Base-by-base conservation (phyloP, 2,113 vertebrate species). In the Parus major region DNA sequence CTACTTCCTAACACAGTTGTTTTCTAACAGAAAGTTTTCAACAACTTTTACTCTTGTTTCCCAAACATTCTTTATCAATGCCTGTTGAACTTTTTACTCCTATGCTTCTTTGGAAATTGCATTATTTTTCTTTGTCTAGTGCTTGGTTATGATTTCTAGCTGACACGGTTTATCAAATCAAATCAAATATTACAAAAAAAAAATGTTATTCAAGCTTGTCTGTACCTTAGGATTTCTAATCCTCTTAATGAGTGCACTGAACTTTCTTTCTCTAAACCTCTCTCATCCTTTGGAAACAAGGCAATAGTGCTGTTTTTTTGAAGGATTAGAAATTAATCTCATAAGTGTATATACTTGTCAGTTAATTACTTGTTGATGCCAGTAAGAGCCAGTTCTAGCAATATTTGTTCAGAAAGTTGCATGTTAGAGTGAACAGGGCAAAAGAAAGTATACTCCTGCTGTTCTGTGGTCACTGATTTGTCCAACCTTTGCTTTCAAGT, bases 171-270 rank as follows among this genome's bases (percentile, higher is more conserved):
- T 86, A 86, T 80, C n/a, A 89, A 76, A n/a, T 90, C 35, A 73
- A 73, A 28, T 88, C 29, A 69, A 96, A 95, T 66, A 57, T 9
- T 71, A 31, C 55, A 94, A 95, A 91, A 39, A 91, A 39, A 95
- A 92, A 72, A 47, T 12, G n/a, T 86, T 73, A 41, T 82, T 90
- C 60, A n/a, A 85, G 60, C 39, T 79, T 56, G 65, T 50, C 42
- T 70, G 69, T 80, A 73, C 50, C 65, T 64, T 92, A 90, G 89
- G 35, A 82, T 91, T 90, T 75, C 63, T 95, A 96, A 95, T 96
- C 86, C 78, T 90, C 57, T 97, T 96, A 94, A 93, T 90, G 64
- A 95, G 69, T 49, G 31, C 42, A 49, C 28, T 83, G 42, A 19
- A 68, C 39, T 92, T 91, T 71, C 52, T 82, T 85, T 70, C 72